Evolutionary conservation across 2,888 invertebrate genomes (phyloP).

Genomic region (Anoncus sp.): DNA sequence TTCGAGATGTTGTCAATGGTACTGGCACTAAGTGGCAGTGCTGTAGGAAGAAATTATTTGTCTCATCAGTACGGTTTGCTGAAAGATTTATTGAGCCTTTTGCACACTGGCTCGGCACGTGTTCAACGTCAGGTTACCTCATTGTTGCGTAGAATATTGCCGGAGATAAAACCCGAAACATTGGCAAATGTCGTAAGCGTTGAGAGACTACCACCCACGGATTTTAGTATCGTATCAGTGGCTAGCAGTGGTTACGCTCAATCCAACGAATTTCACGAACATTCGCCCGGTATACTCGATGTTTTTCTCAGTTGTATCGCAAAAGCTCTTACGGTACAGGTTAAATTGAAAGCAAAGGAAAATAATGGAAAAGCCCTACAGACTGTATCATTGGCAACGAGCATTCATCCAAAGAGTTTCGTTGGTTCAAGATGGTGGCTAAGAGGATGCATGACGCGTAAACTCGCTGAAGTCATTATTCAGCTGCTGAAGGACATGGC

Average conservation of each 20-base stretch:
- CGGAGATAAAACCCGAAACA: constrained; percentile 94
- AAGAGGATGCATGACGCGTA: constrained; percentile 92
- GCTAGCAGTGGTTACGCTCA: constrained; percentile 83
- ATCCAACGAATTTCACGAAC: constrained; percentile 84
- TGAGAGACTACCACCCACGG: constrained; percentile 88
- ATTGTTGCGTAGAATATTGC: constrained; percentile 93
- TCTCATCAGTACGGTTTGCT: constrained; percentile 95
- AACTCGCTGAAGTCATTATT: constrained; percentile 95
- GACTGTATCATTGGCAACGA: constrained; percentile 86
- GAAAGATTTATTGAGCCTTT: constrained; percentile 92
- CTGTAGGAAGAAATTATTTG: constrained; percentile 94
- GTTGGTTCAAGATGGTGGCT: constrained; percentile 91
- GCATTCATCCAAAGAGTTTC: constrained; percentile 86
- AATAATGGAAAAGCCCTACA: constrained; percentile 81
- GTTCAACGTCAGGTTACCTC: constrained; percentile 97
- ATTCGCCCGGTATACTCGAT: constrained; percentile 91
- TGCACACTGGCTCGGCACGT: constrained; percentile 97
- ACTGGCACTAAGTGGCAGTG: constrained; percentile 95
- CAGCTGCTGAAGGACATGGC: constrained; percentile 96
- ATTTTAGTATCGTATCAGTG: constrained; percentile 89
- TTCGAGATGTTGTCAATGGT: constrained; percentile 99
- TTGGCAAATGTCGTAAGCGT: constrained; percentile 92
- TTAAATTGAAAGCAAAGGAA: constrained; percentile 90
- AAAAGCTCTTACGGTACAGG: constrained; percentile 95
- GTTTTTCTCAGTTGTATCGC: constrained; percentile 96